Evolutionary conservation across 2,888 invertebrate genomes (phyloP).

Genomic region (Spisula subtruncata): DNA sequence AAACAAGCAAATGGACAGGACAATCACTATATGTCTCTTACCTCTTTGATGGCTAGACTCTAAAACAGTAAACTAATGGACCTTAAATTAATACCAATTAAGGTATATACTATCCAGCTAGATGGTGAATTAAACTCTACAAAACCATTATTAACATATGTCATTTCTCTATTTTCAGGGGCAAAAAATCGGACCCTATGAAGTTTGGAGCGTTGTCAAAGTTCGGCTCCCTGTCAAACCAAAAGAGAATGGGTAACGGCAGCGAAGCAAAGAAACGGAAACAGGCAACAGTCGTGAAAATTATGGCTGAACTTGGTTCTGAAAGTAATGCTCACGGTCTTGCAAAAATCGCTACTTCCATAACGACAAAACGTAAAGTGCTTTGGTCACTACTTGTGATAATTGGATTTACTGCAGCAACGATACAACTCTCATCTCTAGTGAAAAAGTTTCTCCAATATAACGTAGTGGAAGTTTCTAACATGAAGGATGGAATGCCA

Average conservation of each 20-base stretch:
- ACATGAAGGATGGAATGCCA: conserved; percentile 84
- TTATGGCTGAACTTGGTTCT: conserved; percentile 82
- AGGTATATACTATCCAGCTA: no score
- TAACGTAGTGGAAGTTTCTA: conserved; percentile 83
- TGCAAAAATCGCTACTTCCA: conserved; percentile 82
- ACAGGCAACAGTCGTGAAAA: conserved; percentile 73
- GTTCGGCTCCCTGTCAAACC: conserved; percentile 75
- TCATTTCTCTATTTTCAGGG: conserved; percentile 67
- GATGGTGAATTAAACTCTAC: background rate
- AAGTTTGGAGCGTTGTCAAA: conserved; percentile 80
- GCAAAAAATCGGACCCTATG: conserved; percentile 78
- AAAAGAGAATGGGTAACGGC: conserved; percentile 74
- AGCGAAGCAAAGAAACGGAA: conserved; percentile 56
- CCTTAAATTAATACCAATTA: no score
- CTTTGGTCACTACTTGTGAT: conserved; percentile 84
- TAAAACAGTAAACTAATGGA: no score
- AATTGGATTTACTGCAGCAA: conserved; percentile 84
- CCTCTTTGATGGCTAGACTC: no score
- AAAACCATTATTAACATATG: background rate
- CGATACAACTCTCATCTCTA: conserved; percentile 83
- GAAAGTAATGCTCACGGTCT: conserved; percentile 85
- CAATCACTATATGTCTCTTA: no score
- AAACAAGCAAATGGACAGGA: no score
- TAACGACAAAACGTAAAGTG: conserved; percentile 81
- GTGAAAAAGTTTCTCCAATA: conserved; percentile 83